These are phyloP conservation scores for Alethe diademata DNA, from an alignment of 2,113 vertebrate species.

Conservation along the genomic window DNA sequence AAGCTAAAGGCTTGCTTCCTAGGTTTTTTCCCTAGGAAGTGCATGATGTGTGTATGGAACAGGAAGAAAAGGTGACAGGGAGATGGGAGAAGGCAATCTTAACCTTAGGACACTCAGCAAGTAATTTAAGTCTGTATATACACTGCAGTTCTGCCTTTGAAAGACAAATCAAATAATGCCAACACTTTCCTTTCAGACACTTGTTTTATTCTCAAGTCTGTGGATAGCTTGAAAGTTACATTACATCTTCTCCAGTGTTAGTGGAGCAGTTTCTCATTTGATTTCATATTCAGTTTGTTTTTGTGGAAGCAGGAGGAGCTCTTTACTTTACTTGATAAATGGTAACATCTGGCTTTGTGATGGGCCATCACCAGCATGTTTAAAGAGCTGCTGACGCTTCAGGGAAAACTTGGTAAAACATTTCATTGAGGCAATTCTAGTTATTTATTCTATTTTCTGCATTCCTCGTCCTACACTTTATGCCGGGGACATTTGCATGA, in stretches of 20 bases:
- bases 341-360: constrained; percentile 67
- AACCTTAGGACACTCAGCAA: constrained; percentile 13
- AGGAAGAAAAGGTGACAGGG: neutral
- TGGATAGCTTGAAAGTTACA: neutral
- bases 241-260: constrained; percentile 22
- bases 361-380: constrained; percentile 60
- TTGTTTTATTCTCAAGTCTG: constrained; percentile 28
- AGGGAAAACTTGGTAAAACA: constrained; percentile 58
- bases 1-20: neutral
- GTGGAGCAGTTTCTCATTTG: constrained; percentile 38
- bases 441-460: constrained; percentile 62
- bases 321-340: constrained; percentile 64
- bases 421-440: constrained; percentile 51
- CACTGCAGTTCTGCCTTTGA: constrained; percentile 8
- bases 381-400: constrained; percentile 57
- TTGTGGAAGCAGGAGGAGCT: constrained; percentile 63
- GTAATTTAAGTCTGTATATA: neutral
- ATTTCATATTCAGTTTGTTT: constrained; percentile 64
- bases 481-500: constrained; percentile 33
- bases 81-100: neutral
- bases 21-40: neutral
- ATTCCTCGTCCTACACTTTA: neutral
- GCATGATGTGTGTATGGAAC: neutral
- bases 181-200: constrained; percentile 1
- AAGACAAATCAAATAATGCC: constrained; percentile 9